Evolutionary conservation across 2,113 vertebrate genomes (phyloP).

Genomic region (Pangasianodon hypophthalmus): DNA sequence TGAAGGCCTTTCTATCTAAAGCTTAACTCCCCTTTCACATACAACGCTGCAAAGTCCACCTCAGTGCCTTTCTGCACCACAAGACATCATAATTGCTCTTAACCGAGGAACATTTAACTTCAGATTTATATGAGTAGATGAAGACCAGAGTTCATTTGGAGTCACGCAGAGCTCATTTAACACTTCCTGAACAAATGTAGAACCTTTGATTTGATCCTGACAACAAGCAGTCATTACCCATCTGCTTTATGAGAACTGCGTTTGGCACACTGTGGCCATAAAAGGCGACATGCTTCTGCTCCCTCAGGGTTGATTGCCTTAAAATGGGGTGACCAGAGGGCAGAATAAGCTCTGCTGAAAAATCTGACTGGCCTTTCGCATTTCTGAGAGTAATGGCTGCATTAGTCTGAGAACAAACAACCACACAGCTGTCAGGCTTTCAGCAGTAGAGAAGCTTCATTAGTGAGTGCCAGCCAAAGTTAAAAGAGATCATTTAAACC

Average conservation of each 20-base stretch:
- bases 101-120: conserved; percentile 79
- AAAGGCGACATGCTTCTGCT: conserved; percentile 58
- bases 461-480: conserved; percentile 48
- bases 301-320: conserved; percentile 60
- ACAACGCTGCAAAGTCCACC: conserved; percentile 69
- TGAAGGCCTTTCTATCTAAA: conserved; percentile 59
- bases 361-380: conserved; percentile 56
- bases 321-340: conserved; percentile 60
- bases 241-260: conserved; percentile 73
- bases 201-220: conserved; percentile 73
- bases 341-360: conserved; percentile 50
- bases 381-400: conserved; percentile 56
- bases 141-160: conserved; percentile 69
- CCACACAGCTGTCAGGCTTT: conserved; percentile 59
- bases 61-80: conserved; percentile 69
- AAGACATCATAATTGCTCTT: conserved; percentile 77
- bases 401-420: conserved; percentile 55
- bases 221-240: conserved; percentile 78
- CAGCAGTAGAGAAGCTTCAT: conserved; percentile 36
- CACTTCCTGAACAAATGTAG: conserved; percentile 74
- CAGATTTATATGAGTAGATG: conserved; percentile 68
- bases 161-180: conserved; percentile 77
- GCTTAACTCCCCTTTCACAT: conserved; percentile 64
- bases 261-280: conserved; percentile 63
- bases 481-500: conserved; percentile 39